A percentile compares a stretch with the other conserved stretches of the same genome.
phyloP scores from a whole-genome alignment of 37 sponge, comb jelly and placozoan species.

The Halichondria panicea region DNA sequence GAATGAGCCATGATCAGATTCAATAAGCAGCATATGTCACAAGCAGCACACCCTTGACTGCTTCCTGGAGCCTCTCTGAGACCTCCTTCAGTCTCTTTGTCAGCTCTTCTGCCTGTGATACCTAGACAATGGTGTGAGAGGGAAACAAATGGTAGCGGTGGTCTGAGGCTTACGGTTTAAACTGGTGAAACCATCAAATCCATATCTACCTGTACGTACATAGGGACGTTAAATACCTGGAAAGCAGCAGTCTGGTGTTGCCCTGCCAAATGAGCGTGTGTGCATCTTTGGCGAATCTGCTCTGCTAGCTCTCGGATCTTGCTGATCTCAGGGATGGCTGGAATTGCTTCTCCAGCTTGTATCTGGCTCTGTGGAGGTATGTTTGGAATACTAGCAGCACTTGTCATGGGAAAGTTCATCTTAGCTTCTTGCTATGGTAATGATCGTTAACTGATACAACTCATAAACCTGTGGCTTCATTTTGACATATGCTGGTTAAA shows the following conservation, averaged over 20 bases:
- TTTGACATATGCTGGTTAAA: too few relatives aligned
- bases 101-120: slow-evolving; percentile 43
- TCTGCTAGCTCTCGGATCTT: slow-evolving; percentile 25
- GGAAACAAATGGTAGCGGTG: too few relatives aligned
- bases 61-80: slow-evolving; percentile 7
- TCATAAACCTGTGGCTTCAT: background rate
- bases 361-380: too few relatives aligned
- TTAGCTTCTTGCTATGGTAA: background rate
- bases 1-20: background rate
- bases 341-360: background rate
- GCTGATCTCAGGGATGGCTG: slow-evolving; percentile 11
- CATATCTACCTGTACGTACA: too few relatives aligned
- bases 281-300: slow-evolving; percentile 1
- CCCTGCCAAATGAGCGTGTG: slow-evolving; percentile 21
- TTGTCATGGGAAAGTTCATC: background rate
- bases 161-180: background rate
- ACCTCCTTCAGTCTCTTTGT: slow-evolving; percentile 18
- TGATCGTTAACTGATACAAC: background rate
- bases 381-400: background rate
- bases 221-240: slow-evolving; percentile 11
- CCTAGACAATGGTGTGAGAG: slow-evolving; percentile 1
- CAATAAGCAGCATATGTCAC: background rate
- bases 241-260: slow-evolving; percentile 11
- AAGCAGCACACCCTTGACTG: slow-evolving; percentile 16
- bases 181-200: background rate